Evolutionary conservation across 2,888 invertebrate species (phyloP).

Genomic region (Hedya salicella): DNA sequence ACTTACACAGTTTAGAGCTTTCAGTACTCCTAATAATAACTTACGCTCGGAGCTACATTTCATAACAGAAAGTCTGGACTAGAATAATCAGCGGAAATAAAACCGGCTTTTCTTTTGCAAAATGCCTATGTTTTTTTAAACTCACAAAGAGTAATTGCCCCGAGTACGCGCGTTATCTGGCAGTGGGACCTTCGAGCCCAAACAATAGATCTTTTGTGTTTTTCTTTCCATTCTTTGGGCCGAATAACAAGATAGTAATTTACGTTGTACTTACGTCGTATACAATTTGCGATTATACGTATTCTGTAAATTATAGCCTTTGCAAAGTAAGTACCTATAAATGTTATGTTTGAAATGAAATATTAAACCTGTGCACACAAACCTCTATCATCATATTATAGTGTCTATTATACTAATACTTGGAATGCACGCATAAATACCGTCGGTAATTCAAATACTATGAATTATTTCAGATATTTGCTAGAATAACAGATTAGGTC

Average conservation of each 20-base stretch:
- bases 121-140: slow-evolving; percentile 32
- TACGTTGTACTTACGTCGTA: slow-evolving; percentile 26
- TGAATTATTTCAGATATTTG: too few species aligned
- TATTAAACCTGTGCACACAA: slow-evolving; percentile 12
- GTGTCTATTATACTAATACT: slow-evolving; percentile 4
- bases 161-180: slow-evolving; percentile 36
- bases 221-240: slow-evolving; percentile 40
- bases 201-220: slow-evolving; percentile 43
- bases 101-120: slow-evolving; percentile 32
- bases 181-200: slow-evolving; percentile 41
- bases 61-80: slow-evolving; percentile 16
- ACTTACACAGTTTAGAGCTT: slow-evolving; percentile 35
- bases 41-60: slow-evolving; percentile 15
- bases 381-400: slow-evolving; percentile 16
- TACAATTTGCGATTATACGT: slow-evolving; percentile 27
- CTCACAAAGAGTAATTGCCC: slow-evolving; percentile 41
- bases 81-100: slow-evolving; percentile 12
- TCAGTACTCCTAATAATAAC: slow-evolving; percentile 35
- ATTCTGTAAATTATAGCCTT: slow-evolving; percentile 18
- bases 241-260: slow-evolving; percentile 41
- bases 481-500: not conserved
- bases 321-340: slow-evolving; percentile 10
- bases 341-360: slow-evolving; percentile 9
- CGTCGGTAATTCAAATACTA: not conserved
- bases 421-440: not conserved